phyloP scores from a whole-genome alignment of 2,888 invertebrate genomes.

The Thymelicus lineola region DNA sequence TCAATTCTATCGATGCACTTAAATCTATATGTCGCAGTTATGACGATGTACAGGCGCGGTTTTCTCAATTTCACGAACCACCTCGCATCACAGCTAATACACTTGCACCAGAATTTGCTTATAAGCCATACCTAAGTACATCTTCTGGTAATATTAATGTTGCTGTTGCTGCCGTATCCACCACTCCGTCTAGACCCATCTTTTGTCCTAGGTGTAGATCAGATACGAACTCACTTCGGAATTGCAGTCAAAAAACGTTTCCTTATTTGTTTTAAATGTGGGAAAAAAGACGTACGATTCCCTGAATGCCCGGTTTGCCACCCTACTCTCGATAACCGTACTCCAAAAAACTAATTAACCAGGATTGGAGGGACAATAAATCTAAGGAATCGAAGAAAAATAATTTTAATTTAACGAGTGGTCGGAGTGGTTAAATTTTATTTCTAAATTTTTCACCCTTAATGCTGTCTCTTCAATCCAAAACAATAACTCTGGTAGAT shows the following conservation, averaged over 20 bases:
- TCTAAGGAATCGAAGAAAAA: constrained; percentile 37
- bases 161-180: neutral
- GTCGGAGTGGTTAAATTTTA: too few relatives aligned
- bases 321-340: too few relatives aligned
- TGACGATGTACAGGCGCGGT: constrained; percentile 37
- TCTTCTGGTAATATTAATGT: neutral
- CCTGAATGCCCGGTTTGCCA: too few relatives aligned
- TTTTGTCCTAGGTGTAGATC: constrained; percentile 40
- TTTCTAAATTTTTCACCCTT: too few relatives aligned
- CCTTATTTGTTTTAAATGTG: constrained; percentile 43
- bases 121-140: too few relatives aligned
- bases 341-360: too few relatives aligned
- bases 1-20: constrained; percentile 24
- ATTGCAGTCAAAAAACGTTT: constrained; percentile 34
- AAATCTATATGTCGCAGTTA: constrained; percentile 37
- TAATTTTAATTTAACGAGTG: constrained; percentile 13
- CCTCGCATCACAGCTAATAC: constrained; percentile 30
- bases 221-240: constrained; percentile 29
- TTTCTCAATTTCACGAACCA: constrained; percentile 39
- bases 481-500: too few relatives aligned
- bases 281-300: constrained; percentile 37
- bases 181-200: neutral
- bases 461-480: too few relatives aligned
- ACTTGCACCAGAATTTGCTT: constrained; percentile 41
- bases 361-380: too few relatives aligned